Base-by-base conservation (phyloP, 2,888 invertebrate genomes). In the Coecobrya sp. region DNA sequence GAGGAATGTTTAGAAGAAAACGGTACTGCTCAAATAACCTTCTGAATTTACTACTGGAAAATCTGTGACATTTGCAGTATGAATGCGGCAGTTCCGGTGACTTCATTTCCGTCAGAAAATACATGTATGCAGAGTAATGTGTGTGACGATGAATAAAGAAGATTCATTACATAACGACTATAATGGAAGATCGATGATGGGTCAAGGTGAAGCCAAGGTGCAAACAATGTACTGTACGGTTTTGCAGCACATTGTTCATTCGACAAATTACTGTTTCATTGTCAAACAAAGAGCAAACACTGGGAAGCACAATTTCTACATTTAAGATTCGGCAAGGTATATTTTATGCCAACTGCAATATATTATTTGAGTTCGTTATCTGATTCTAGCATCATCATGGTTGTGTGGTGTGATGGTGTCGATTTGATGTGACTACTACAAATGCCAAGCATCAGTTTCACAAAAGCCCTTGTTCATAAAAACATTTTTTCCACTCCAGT, bases 401-500 rank as follows among this genome's bases (percentile, higher is more conserved):
- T 45, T 22, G 22, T 45, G 10, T 25, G 16, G 7, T 25, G 62
- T 68, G 68, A 42, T 79, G 76, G 49, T 52, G 76, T 49, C 25
- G 76, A 79, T 27, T 79, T 79, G 36, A 36, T 36, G 2, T 36
- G 36, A 36, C 36, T 45, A 76, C 30, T 76, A n/a, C 16, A 27
- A 52, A 10, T 79, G 16, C 76, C 76, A 19, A 73, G 2, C 49
- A 49, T 79, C 16, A 70, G 22, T 79, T 81, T 81, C 27, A n/a
- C 19, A 30, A 30, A 81, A 81, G 55, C 81, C 36, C 25, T 42
- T n/a, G n/a, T n/a, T 76, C 22, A 55, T 8, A 52, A 55, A n/a
- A 55, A 55, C 30, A 19, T n/a, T 52, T 68, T 81, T 81, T 81
- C 81, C 81, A 81, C 81, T 81, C 81, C 81, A 81, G 81, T 81